Percentiles rank a stretch among this genome's conserved stretches.
Conservation (phyloP, 2,113 vertebrate genomes). For the Romanogobio albipinnatus region DNA sequence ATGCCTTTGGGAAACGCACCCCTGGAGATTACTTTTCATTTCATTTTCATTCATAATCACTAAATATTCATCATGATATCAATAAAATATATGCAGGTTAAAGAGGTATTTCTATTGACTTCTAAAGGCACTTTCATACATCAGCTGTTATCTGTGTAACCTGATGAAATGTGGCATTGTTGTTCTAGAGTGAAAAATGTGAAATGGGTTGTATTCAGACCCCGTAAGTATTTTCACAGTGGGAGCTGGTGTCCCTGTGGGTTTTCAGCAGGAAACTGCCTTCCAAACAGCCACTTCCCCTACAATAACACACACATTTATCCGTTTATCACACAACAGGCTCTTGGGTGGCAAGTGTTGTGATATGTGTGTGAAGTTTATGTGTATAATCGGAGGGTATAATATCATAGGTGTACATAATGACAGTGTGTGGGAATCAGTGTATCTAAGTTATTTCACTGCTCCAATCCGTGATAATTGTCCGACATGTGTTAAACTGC, state of each 20-base stretch:
- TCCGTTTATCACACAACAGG: constrained; percentile 43
- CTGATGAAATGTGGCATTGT: constrained; percentile 30
- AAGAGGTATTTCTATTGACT: neutral
- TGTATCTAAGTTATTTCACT: neutral
- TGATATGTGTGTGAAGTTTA: constrained; percentile 17
- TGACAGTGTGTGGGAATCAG: neutral
- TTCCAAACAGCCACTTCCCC: constrained; percentile 58
- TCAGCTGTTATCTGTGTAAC: neutral
- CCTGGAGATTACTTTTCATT: no score
- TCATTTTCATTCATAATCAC: neutral
- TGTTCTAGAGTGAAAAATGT: constrained; percentile 42
- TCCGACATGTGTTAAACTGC: constrained; percentile 28
- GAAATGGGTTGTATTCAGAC: constrained; percentile 32
- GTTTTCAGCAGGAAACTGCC: constrained; percentile 58
- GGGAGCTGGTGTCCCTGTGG: constrained; percentile 42
- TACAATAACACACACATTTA: constrained; percentile 60
- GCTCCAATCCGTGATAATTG: neutral
- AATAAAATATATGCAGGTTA: neutral
- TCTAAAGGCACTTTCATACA: neutral
- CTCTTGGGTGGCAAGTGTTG: constrained; percentile 15
- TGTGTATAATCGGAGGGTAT: neutral
- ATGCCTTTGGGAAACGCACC: no score
- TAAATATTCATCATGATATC: neutral
- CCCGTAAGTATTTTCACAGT: constrained; percentile 56
- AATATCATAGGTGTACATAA: neutral